A percentile compares a stretch with the other conserved stretches of the same genome.
Evolutionary conservation across 2,888 invertebrate species (phyloP).

Genomic region (Chrysolina americana): DNA sequence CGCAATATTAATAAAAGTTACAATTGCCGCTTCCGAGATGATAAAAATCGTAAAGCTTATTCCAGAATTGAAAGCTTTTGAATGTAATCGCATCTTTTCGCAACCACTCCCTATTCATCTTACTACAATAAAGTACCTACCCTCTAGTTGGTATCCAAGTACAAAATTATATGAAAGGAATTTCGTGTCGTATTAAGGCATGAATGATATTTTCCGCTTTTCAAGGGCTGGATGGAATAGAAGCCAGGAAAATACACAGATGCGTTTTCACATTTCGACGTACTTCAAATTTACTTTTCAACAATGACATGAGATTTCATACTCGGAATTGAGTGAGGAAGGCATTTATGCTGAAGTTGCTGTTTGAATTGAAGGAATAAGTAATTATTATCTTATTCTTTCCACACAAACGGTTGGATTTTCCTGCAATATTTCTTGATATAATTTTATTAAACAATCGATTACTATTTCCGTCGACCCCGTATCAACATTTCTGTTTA

Average conservation of each 20-base stretch:
- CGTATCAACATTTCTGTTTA: no score
- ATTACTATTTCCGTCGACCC: no score
- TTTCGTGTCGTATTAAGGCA: constrained; percentile 39
- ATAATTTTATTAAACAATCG: no score
- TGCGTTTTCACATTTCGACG: constrained; percentile 23
- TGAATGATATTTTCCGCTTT: constrained; percentile 38
- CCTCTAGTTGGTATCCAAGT: constrained; percentile 40
- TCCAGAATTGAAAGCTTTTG: constrained; percentile 18
- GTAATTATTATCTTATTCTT: no score
- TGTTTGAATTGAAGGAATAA: not conserved
- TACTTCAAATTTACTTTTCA: not conserved
- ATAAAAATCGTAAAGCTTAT: constrained; percentile 15
- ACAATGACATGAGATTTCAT: not conserved
- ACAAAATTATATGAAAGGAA: constrained; percentile 45
- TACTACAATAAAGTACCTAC: constrained; percentile 8
- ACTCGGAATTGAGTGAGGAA: not conserved
- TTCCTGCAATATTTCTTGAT: no score
- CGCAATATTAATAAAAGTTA: constrained; percentile 9
- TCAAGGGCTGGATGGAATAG: constrained; percentile 36
- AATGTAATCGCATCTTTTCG: constrained; percentile 22
- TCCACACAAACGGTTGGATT: no score
- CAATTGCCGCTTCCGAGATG: not conserved
- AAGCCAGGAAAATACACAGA: constrained; percentile 37
- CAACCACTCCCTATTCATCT: constrained; percentile 14
- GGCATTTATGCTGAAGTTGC: not conserved